Percentiles rank a stretch among this genome's conserved stretches.
These are phyloP conservation scores for Toxotes jaculatrix DNA, from an alignment of 2,113 vertebrate genomes.

Conservation along the genomic window DNA sequence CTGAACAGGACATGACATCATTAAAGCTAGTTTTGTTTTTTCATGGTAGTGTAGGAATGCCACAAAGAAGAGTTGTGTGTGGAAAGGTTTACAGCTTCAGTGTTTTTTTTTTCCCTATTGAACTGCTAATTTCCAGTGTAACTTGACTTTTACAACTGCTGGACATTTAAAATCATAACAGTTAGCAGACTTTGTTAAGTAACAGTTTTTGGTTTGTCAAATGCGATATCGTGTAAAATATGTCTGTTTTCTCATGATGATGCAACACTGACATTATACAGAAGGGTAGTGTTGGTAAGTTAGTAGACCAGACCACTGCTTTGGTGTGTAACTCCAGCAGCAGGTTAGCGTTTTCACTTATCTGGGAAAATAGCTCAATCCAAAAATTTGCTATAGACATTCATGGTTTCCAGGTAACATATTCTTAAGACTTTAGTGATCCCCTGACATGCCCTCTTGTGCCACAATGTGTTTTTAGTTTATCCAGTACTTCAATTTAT, in stretches of 20 bases:
- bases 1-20: conserved; percentile 20
- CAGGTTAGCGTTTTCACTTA: not conserved
- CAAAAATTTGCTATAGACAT: too few relatives aligned
- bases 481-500: too few relatives aligned
- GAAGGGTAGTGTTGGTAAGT: not conserved
- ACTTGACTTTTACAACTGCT: conserved; percentile 5
- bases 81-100: conserved; percentile 13
- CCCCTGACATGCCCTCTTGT: not conserved
- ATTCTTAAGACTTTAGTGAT: not conserved
- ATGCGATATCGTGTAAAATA: not conserved
- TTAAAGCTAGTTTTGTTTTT: conserved; percentile 33
- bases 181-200: not conserved
- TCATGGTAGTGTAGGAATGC: conserved; percentile 23
- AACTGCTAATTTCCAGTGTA: not conserved
- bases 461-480: not conserved
- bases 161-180: conserved; percentile 7
- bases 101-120: not conserved
- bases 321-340: not conserved
- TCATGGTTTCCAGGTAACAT: too few relatives aligned
- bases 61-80: not conserved
- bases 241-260: not conserved
- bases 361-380: too few relatives aligned
- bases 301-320: not conserved
- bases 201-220: not conserved
- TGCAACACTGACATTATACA: not conserved